Conservation (phyloP, 2,888 invertebrate genomes). For the Gonocerus acuteangulatus region DNA sequence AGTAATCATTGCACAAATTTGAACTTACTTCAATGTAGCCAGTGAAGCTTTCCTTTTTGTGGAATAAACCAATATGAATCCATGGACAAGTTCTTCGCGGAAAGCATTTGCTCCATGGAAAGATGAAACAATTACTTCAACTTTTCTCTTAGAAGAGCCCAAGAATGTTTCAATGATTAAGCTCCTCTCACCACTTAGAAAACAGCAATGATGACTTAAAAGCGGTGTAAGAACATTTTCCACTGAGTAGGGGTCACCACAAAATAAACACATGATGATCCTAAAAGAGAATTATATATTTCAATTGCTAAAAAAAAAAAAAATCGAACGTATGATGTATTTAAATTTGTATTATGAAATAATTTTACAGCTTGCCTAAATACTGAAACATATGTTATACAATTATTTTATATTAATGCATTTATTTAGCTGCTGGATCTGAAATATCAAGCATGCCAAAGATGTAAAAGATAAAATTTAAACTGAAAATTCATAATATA, state of each 20-base stretch:
- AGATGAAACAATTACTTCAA: slow-evolving; percentile 86
- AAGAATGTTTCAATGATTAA: slow-evolving; percentile 87
- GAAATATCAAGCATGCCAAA: too few species aligned
- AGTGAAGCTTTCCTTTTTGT: slow-evolving; percentile 90
- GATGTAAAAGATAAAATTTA: too few species aligned
- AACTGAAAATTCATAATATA: too few species aligned
- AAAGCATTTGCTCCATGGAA: slow-evolving; percentile 91
- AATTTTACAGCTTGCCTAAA: too few species aligned
- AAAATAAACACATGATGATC: slow-evolving; percentile 92
- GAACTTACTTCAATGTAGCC: slow-evolving; percentile 73
- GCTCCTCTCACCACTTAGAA: slow-evolving; percentile 75
- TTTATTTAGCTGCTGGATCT: too few species aligned
- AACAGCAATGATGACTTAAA: slow-evolving; percentile 77
- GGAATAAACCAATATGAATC: slow-evolving; percentile 89
- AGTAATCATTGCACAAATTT: too few species aligned
- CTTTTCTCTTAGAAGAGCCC: slow-evolving; percentile 79
- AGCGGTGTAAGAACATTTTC: slow-evolving; percentile 84
- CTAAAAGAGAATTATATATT: slow-evolving; percentile 45
- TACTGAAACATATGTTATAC: too few species aligned
- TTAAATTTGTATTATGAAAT: too few species aligned
- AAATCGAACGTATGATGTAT: too few species aligned
- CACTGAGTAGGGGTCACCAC: slow-evolving; percentile 87
- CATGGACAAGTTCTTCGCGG: slow-evolving; percentile 85
- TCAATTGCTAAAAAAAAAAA: not conserved
- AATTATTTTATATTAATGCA: too few species aligned